phyloP scores from a whole-genome alignment of 2,888 invertebrate genomes.

The Ichneumoninae sp. region DNA sequence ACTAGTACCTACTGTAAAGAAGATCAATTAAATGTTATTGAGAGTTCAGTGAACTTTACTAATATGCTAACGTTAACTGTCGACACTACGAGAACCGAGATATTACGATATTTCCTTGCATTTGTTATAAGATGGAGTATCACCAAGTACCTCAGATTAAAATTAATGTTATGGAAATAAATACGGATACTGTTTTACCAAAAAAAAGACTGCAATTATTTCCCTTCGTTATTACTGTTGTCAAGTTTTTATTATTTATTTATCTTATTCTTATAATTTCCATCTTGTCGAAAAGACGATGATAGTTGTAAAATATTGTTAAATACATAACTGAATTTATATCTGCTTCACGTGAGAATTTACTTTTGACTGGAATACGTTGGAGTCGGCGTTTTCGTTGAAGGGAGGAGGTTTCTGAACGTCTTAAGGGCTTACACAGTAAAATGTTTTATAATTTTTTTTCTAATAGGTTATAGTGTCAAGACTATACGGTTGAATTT shows the following conservation, averaged over 20 bases:
- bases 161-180: slow-evolving; percentile 70
- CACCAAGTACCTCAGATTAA: slow-evolving; percentile 66
- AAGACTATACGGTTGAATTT: too few relatives aligned
- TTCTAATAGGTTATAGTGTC: too few relatives aligned
- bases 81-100: slow-evolving; percentile 62
- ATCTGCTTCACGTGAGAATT: too few relatives aligned
- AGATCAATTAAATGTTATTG: slow-evolving; percentile 67
- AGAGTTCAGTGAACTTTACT: slow-evolving; percentile 60
- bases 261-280: neutral
- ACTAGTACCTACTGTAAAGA: slow-evolving; percentile 66
- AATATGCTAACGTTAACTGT: slow-evolving; percentile 67
- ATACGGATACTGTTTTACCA: slow-evolving; percentile 63
- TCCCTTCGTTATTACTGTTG: neutral
- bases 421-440: too few relatives aligned
- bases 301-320: neutral
- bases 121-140: slow-evolving; percentile 69
- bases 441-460: too few relatives aligned
- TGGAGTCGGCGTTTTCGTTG: neutral
- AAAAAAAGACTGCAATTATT: slow-evolving; percentile 26
- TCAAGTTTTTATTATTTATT: neutral
- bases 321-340: neutral
- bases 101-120: slow-evolving; percentile 67
- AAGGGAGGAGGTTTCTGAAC: neutral
- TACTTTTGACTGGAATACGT: too few relatives aligned
- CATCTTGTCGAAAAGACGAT: neutral